Percentiles rank a stretch among this genome's conserved stretches.
Evolutionary conservation across 2,113 vertebrate species (phyloP).

Genomic region (Carassius gibelio): DNA sequence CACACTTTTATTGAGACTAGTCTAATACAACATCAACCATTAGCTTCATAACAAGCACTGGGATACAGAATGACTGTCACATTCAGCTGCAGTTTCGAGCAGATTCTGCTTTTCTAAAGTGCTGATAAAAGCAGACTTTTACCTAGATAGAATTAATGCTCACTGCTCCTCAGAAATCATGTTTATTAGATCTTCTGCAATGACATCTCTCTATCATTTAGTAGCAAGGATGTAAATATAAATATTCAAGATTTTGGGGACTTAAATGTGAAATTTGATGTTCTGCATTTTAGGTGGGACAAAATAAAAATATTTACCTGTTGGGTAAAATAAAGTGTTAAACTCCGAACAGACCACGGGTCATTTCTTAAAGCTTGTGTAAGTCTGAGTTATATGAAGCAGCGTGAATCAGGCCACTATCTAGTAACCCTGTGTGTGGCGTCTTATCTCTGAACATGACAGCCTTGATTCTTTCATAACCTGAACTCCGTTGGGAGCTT

Average conservation of each 20-base stretch:
- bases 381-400: not conserved
- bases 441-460: slow-evolving; percentile 12
- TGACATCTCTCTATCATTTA: not conserved
- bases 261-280: not conserved
- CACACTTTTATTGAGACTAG: not conserved
- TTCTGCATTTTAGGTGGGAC: not conserved
- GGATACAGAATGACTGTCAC: not conserved
- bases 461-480: slow-evolving; percentile 45
- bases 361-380: not conserved
- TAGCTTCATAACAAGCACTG: not conserved
- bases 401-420: not conserved
- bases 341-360: not conserved
- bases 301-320: not conserved
- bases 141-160: not conserved
- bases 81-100: not conserved
- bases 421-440: not conserved
- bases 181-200: not conserved
- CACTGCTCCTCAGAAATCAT: not conserved
- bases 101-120: not conserved
- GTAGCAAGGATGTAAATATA: not conserved
- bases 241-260: not conserved
- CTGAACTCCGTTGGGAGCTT: slow-evolving; percentile 3
- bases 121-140: not conserved
- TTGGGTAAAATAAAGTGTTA: not conserved
- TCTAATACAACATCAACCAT: not conserved